phyloP scores from a whole-genome alignment of 2,113 vertebrate species.

The Motacilla tschutschensis region DNA sequence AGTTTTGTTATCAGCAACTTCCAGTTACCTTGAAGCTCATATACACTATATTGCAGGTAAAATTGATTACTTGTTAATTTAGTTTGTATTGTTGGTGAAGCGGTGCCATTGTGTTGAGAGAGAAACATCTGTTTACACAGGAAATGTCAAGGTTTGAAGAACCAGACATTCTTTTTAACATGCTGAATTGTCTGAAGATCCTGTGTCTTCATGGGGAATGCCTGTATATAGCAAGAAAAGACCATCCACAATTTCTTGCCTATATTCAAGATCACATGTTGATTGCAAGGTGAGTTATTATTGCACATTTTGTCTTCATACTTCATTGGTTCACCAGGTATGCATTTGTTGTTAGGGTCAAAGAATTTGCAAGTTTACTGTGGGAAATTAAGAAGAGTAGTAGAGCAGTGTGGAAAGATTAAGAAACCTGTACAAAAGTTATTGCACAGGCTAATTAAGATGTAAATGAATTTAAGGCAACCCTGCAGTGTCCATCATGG shows the following conservation, averaged over 20 bases:
- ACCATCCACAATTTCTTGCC: constrained; percentile 92
- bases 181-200: constrained; percentile 95
- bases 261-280: constrained; percentile 96
- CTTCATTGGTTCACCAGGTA: neutral
- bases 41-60: constrained; percentile 96
- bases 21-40: constrained; percentile 93
- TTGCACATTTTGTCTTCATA: neutral
- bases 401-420: neutral
- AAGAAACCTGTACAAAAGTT: neutral
- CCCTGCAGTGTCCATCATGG: neutral
- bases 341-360: neutral
- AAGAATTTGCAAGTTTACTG: neutral
- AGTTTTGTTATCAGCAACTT: constrained; percentile 94
- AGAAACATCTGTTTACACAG: constrained; percentile 65
- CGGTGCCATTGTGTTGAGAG: neutral
- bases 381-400: neutral
- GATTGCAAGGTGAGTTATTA: constrained; percentile 85
- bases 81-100: neutral
- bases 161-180: constrained; percentile 97
- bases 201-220: constrained; percentile 95
- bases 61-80: constrained; percentile 4
- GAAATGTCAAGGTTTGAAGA: constrained; percentile 98
- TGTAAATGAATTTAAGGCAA: neutral
- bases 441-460: neutral
- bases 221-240: constrained; percentile 90